Evolutionary conservation across 1,140 invertebrate species (phyloP).

Genomic region (Scylla paramamosain): DNA sequence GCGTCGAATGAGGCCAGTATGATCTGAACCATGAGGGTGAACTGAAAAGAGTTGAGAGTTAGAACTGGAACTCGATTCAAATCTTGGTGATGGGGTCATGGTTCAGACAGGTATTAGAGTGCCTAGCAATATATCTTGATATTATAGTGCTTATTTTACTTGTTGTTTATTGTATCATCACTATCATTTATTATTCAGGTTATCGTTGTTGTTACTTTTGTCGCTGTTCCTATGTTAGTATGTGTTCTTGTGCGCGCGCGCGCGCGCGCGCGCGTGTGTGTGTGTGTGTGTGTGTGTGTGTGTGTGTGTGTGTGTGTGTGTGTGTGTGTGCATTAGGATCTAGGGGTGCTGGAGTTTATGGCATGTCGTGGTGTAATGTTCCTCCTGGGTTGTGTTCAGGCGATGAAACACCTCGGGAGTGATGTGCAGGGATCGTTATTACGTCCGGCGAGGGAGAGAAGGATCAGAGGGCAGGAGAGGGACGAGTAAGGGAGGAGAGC

Average conservation of each 20-base stretch:
- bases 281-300: background rate
- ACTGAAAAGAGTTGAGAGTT: too few species aligned
- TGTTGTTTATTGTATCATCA: too few species aligned
- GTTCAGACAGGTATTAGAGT: too few species aligned
- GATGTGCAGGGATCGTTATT: slow-evolving; percentile 58
- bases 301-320: background rate
- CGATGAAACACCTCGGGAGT: slow-evolving; percentile 56
- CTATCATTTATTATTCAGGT: too few species aligned
- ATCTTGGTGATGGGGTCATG: too few species aligned
- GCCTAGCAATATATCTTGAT: too few species aligned
- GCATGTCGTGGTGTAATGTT: background rate
- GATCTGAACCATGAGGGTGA: too few species aligned
- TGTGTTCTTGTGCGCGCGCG: background rate
- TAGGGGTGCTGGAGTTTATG: background rate
- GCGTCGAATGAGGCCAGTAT: too few species aligned
- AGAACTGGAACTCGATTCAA: too few species aligned
- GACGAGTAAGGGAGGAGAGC: background rate
- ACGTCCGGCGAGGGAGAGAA: slow-evolving; percentile 36
- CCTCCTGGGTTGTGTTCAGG: background rate
- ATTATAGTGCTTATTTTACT: too few species aligned
- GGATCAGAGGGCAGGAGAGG: slow-evolving; percentile 24
- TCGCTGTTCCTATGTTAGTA: background rate
- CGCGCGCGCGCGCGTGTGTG: background rate
- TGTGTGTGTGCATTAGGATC: background rate
- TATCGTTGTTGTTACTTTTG: too few species aligned